Conservation (phyloP, 2,888 invertebrate genomes). For the Drosophila neonasuta region DNA sequence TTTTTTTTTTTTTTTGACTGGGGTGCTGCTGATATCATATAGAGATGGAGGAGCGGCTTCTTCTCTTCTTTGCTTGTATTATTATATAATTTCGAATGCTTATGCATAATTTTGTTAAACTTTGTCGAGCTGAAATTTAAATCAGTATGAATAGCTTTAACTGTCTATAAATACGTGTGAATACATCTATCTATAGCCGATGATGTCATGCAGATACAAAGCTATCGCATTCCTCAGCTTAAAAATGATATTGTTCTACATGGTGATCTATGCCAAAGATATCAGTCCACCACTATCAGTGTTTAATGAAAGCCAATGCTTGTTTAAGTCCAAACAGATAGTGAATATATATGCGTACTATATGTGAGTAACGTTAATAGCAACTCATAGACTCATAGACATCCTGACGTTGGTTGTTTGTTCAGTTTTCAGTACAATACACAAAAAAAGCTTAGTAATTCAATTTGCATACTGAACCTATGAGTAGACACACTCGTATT, state of each 20-base stretch:
- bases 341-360: not conserved
- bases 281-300: conserved; percentile 8
- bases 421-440: conserved; percentile 2
- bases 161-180: conserved; percentile 44
- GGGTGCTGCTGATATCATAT: conserved; percentile 42
- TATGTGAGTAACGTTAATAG: conserved; percentile 17
- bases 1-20: conserved; percentile 13
- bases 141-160: conserved; percentile 54
- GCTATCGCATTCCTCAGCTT: conserved; percentile 34
- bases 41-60: conserved; percentile 9
- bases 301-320: conserved; percentile 11
- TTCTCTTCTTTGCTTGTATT: conserved; percentile 8
- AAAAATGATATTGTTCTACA: conserved; percentile 11
- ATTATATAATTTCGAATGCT: conserved; percentile 41
- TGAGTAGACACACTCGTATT: conserved; percentile 1
- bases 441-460: conserved; percentile 37
- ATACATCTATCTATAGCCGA: conserved; percentile 24
- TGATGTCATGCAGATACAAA: conserved; percentile 46
- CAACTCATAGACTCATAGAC: conserved; percentile 1
- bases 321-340: conserved; percentile 18
- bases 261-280: conserved; percentile 25
- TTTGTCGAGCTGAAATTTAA: conserved; percentile 38
- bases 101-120: conserved; percentile 63
- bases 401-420: conserved; percentile 1
- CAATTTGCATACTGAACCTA: conserved; percentile 52